Conservation (phyloP, 2,888 invertebrate genomes). For the Chymomyza caudatula region DNA sequence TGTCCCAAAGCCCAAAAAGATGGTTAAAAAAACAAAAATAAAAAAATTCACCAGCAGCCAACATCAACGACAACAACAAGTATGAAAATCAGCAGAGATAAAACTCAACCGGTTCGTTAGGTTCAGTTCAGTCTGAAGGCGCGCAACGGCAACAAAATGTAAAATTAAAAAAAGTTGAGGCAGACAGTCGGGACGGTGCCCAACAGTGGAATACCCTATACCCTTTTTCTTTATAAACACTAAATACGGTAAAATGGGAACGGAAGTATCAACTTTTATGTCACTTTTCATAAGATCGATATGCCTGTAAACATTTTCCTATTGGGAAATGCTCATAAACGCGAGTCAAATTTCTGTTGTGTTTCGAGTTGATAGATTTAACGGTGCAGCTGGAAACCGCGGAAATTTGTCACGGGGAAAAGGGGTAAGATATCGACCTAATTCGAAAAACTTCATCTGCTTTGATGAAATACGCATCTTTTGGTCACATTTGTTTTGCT, state of each 20-base stretch:
- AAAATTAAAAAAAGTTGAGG: conserved; percentile 42
- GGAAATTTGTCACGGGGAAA: too few relatives aligned
- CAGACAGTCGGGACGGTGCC: too few relatives aligned
- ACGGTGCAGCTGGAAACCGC: too few relatives aligned
- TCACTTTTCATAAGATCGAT: too few relatives aligned
- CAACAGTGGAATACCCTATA: too few relatives aligned
- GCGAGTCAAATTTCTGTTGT: not conserved
- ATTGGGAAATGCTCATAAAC: conserved; percentile 7
- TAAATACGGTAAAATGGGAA: too few relatives aligned
- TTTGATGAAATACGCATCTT: not conserved
- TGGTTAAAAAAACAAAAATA: conserved; percentile 24
- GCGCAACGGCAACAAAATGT: conserved; percentile 4
- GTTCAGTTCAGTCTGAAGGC: conserved; percentile 42
- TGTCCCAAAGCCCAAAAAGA: conserved; percentile 32
- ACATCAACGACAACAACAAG: conserved; percentile 31
- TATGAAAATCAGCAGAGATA: conserved; percentile 48
- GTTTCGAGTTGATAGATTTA: too few relatives aligned
- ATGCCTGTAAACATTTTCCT: conserved; percentile 38
- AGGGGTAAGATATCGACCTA: too few relatives aligned
- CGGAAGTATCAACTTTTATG: too few relatives aligned
- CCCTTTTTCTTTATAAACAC: too few relatives aligned
- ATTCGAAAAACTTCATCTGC: too few relatives aligned
- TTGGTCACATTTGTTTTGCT: not conserved
- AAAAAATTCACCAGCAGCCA: conserved; percentile 21
- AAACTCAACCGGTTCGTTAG: conserved; percentile 67